phyloP scores from a whole-genome alignment of 2,113 vertebrate genomes.

The Sterrhoptilus dennistouni region DNA sequence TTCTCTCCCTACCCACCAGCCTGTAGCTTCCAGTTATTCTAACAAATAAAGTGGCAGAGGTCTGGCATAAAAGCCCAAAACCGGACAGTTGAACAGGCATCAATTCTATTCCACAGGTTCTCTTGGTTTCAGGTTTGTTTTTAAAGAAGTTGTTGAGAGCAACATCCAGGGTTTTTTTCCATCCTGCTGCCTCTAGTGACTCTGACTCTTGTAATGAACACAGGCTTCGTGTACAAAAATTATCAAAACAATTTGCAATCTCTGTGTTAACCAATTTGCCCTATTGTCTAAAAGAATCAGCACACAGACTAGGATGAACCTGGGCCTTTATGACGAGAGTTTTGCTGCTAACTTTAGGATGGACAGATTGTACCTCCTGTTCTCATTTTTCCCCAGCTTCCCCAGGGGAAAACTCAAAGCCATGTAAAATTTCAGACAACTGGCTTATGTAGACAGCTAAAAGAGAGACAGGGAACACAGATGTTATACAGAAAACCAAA shows the following conservation, averaged over 20 bases:
- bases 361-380: not conserved
- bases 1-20: not conserved
- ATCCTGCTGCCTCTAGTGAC: not conserved
- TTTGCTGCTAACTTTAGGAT: not conserved
- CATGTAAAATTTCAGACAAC: conserved; percentile 9
- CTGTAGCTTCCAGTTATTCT: not conserved
- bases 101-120: not conserved
- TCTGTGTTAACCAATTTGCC: not conserved
- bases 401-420: not conserved
- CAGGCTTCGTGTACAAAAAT: not conserved
- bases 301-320: not conserved
- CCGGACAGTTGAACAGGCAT: fast-evolving
- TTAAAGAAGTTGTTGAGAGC: not conserved
- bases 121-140: not conserved
- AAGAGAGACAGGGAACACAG: not conserved
- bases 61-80: not conserved
- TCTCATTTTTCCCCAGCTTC: not conserved
- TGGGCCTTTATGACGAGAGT: fast-evolving
- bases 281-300: not conserved
- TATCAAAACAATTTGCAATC: not conserved
- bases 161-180: not conserved
- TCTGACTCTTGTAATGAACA: not conserved
- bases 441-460: not conserved
- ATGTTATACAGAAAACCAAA: not conserved
- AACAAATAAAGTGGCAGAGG: not conserved